A percentile compares a stretch with the other conserved stretches of the same genome.
Evolutionary conservation across 2,113 vertebrate genomes (phyloP).

Genomic region (Cryptotis parvus): DNA sequence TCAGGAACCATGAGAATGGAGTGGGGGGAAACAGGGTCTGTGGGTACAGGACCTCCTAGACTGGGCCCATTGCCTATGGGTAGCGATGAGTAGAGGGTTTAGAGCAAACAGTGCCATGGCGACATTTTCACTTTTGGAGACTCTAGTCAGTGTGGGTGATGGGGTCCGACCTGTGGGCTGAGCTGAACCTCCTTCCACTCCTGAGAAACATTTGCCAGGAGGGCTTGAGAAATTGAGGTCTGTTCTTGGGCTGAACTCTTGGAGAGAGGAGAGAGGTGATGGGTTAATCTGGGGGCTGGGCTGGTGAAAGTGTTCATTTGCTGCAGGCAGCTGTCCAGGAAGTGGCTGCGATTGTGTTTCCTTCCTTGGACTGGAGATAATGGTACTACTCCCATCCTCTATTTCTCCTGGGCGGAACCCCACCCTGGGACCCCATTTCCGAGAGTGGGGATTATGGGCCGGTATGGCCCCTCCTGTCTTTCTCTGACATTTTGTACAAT

Average conservation of each 20-base stretch:
- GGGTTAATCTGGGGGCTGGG: background rate
- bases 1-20: background rate
- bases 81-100: background rate
- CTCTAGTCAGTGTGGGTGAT: background rate
- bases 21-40: too few species aligned
- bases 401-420: conserved; percentile 42
- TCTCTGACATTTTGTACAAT: background rate
- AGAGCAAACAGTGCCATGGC: background rate
- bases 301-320: conserved; percentile 60
- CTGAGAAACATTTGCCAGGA: background rate
- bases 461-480: background rate
- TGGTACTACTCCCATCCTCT: background rate
- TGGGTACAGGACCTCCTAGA: background rate
- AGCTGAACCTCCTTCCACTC: background rate
- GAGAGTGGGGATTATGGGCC: background rate
- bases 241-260: background rate
- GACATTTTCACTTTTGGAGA: background rate
- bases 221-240: background rate
- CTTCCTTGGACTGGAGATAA: conserved; percentile 5
- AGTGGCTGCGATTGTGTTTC: conserved; percentile 13
- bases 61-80: background rate
- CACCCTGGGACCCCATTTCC: conserved; percentile 3
- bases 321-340: conserved; percentile 31
- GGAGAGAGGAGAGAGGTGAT: background rate
- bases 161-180: background rate